phyloP scores from a whole-genome alignment of 2,113 vertebrate species.

The Nanorana parkeri region DNA sequence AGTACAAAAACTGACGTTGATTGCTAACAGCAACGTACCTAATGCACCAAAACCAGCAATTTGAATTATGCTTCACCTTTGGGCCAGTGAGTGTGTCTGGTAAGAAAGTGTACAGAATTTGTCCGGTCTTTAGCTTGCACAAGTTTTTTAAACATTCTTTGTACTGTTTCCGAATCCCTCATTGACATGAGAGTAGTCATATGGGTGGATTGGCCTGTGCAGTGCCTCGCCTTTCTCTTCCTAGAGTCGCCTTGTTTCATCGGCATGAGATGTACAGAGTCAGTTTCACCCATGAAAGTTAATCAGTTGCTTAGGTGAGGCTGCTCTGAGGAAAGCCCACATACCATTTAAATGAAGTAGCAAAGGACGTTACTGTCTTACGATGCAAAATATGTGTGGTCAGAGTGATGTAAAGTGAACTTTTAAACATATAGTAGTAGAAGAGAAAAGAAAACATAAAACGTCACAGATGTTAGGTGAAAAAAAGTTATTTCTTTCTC shows the following conservation, averaged over 20 bases:
- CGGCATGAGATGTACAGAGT: neutral
- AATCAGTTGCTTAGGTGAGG: constrained; percentile 2
- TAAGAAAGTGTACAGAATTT: too few species aligned
- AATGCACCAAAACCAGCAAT: too few species aligned
- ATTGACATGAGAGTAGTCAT: too few species aligned
- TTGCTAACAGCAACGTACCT: too few species aligned
- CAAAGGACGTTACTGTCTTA: constrained; percentile 4
- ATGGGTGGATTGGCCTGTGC: too few species aligned
- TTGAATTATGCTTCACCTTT: too few species aligned
- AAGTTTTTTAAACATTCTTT: too few species aligned
- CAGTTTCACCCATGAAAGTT: neutral
- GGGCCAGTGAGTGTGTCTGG: too few species aligned
- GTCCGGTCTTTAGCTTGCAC: too few species aligned
- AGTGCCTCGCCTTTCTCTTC: too few species aligned
- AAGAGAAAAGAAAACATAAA: neutral
- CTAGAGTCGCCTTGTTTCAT: neutral
- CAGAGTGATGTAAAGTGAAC: neutral
- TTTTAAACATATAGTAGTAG: neutral
- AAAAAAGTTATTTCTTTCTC: neutral
- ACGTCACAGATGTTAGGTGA: neutral
- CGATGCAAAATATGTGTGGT: constrained; percentile 3
- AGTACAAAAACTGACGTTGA: too few species aligned
- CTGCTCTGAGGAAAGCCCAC: constrained; percentile 1
- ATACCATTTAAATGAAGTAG: constrained; percentile 10
- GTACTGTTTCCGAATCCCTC: too few species aligned